Base-by-base conservation (phyloP, 2,113 vertebrate genomes). In the Sporophila hypoxantha region DNA sequence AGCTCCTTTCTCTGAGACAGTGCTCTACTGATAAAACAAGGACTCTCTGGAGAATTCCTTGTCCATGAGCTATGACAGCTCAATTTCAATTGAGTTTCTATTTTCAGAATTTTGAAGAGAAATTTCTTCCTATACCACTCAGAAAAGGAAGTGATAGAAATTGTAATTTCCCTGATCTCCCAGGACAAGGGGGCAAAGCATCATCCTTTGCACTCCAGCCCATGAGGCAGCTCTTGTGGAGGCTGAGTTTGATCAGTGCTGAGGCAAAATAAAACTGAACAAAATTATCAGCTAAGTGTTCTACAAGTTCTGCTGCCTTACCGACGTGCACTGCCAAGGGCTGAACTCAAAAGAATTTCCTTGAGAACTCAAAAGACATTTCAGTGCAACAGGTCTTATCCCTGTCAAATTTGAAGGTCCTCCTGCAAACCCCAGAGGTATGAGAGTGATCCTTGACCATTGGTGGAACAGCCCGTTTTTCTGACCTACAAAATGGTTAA, bases 401-500 rank as follows among this genome's bases (percentile, higher is more conserved):
- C 36, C 9, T 64, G 15, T 14, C 44, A 39, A 19, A 74, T 70
- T 3, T 74, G 12, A 69, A 74, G n/a, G 5, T 80, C 17, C 10
- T 87, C 36, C 30, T 82, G 9, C 47, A 62, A 87, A 60, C 39
- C 27, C 5, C 52, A 57, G 19, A 34, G 12, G 17, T 26, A 19
- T 5, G 10, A 70, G 5, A 42, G 12, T 2, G 3, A 29, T 76
- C 12, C 16, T 44, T 85, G 69, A 18, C 42, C 16, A 20, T 0
- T 1, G 8, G 7, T 67, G 36, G 23, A 68, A 52, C 14, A 81
- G 6, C 3, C 15, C 10, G 5, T 26, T 94, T 67, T 42, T 30
- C 59, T 89, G 53, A 12, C 32, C 14, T 65, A 67, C 0, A 2
- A 73, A 94, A 78, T 34, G 55, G 88, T 91, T 90, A 92, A 95